Percentiles rank a stretch among this genome's conserved stretches.
phyloP scores from a whole-genome alignment of 2,888 invertebrate genomes.

The Lasiommata megera region DNA sequence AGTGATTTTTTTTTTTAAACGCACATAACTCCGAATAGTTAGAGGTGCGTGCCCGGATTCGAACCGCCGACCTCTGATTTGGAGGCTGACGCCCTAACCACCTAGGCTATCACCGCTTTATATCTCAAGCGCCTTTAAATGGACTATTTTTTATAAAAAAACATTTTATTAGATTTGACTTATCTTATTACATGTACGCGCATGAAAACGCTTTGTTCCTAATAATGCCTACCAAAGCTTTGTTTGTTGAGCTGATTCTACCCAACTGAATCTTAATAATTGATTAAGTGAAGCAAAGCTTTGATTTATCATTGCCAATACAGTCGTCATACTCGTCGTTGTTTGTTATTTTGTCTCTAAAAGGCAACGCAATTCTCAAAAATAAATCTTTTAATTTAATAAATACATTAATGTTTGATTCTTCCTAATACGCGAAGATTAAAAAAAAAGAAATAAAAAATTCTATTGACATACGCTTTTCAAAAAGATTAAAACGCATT shows the following conservation, averaged over 20 bases:
- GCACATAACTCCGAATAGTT: too few relatives aligned
- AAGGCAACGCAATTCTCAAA: neutral
- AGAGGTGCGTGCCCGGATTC: too few relatives aligned
- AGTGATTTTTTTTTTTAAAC: too few relatives aligned
- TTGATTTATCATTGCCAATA: conserved; percentile 31
- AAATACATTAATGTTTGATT: neutral
- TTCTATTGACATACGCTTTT: too few relatives aligned
- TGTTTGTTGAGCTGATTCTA: conserved; percentile 45
- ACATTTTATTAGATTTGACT: too few relatives aligned
- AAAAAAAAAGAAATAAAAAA: too few relatives aligned
- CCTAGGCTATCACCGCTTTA: too few relatives aligned
- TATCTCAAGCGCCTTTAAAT: too few relatives aligned
- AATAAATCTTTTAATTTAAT: neutral
- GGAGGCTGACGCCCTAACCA: too few relatives aligned
- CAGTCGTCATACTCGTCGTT: neutral
- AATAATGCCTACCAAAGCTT: conserved; percentile 39
- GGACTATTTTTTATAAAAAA: too few relatives aligned
- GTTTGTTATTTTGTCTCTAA: neutral
- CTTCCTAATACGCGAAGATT: neutral
- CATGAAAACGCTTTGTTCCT: conserved; percentile 36
- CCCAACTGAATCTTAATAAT: conserved; percentile 39
- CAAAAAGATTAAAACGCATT: too few relatives aligned
- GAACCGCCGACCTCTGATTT: too few relatives aligned
- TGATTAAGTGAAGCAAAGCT: conserved; percentile 25
- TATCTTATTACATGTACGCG: conserved; percentile 36